Conservation (phyloP, 2,797 vertebrate genomes). For the Eutrigla gurnardus region DNA sequence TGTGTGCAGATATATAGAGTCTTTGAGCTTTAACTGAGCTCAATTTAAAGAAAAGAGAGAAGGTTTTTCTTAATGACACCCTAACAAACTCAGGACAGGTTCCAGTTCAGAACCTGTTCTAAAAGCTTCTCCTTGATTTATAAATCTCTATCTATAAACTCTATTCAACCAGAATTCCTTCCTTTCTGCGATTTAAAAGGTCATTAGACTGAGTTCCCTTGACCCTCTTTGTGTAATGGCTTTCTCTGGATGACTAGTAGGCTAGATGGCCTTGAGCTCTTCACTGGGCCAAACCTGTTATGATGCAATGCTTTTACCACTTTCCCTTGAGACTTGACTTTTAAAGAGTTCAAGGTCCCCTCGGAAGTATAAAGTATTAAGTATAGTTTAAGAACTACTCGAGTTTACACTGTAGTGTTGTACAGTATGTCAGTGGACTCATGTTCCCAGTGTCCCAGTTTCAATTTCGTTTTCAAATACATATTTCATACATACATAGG, state of each 20-base stretch:
- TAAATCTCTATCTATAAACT: slow-evolving; percentile 1
- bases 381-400: slow-evolving; percentile 49
- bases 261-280: slow-evolving; percentile 48
- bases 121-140: slow-evolving; percentile 10
- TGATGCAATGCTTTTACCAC: slow-evolving; percentile 73
- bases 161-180: slow-evolving; percentile 17
- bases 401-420: slow-evolving; percentile 33
- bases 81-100: neutral
- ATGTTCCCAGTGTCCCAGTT: slow-evolving; percentile 24
- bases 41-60: neutral
- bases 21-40: neutral
- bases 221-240: slow-evolving; percentile 64
- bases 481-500: slow-evolving; percentile 35
- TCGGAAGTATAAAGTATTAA: slow-evolving; percentile 58
- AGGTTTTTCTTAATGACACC: neutral
- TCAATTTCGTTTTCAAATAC: slow-evolving; percentile 22
- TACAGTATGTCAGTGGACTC: slow-evolving; percentile 47
- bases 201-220: slow-evolving; percentile 42
- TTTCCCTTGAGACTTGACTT: slow-evolving; percentile 64
- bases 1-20: neutral
- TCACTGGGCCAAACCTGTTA: slow-evolving; percentile 53
- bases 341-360: slow-evolving; percentile 64
- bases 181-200: slow-evolving; percentile 51
- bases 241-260: slow-evolving; percentile 58
- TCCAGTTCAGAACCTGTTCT: neutral